These are phyloP conservation scores for Acronicta leporina DNA, from an alignment of 2,888 invertebrate genomes.

Conservation along the genomic window DNA sequence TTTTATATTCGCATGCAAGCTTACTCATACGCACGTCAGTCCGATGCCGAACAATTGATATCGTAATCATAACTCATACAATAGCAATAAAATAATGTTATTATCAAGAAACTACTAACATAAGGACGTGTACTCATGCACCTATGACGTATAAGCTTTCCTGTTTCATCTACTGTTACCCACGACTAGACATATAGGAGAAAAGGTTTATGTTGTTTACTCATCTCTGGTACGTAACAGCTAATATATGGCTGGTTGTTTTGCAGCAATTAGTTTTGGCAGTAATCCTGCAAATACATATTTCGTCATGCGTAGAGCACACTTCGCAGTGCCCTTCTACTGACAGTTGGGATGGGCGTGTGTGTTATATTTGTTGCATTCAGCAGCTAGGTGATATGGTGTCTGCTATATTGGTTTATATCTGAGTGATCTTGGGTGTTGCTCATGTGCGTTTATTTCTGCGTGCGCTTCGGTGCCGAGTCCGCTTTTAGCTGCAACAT, in stretches of 20 bases:
- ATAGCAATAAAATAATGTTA: constrained; percentile 38
- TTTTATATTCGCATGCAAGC: constrained; percentile 30
- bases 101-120: constrained; percentile 7
- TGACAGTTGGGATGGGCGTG: constrained; percentile 21
- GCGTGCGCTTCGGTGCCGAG: constrained; percentile 73
- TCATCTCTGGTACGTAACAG: constrained; percentile 19
- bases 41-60: constrained; percentile 45
- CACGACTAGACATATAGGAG: constrained; percentile 8
- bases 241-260: constrained; percentile 24
- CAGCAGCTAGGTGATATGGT: constrained; percentile 49
- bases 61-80: constrained; percentile 49
- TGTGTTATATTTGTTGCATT: constrained; percentile 36
- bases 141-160: constrained; percentile 4
- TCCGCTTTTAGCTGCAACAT: constrained; percentile 85
- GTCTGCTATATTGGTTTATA: constrained; percentile 64
- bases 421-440: constrained; percentile 64
- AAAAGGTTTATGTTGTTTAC: constrained; percentile 35
- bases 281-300: constrained; percentile 38
- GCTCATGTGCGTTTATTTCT: constrained; percentile 82
- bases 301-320: constrained; percentile 28
- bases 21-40: constrained; percentile 50
- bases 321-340: constrained; percentile 33
- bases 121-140: too few species aligned
- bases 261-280: constrained; percentile 38
- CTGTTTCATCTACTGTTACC: constrained; percentile 11